Conservation (phyloP, 2,113 vertebrate species). For the Ptilorrhoa leucosticta region DNA sequence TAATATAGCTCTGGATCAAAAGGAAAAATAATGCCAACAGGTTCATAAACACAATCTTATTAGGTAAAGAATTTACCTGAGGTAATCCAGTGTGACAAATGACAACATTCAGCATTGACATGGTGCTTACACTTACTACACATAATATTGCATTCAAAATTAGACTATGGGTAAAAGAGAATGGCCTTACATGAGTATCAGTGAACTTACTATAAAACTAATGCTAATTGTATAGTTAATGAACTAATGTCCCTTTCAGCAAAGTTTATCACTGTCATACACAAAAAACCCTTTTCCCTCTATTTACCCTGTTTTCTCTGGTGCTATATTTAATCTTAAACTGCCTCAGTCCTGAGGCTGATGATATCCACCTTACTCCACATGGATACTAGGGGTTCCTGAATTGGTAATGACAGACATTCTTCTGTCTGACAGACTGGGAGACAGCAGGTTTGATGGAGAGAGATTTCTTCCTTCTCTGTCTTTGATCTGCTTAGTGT, state of each 20-base stretch:
- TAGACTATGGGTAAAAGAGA: background rate
- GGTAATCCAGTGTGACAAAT: background rate
- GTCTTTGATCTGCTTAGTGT: background rate
- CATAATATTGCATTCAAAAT: background rate
- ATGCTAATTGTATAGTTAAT: background rate
- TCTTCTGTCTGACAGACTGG: background rate
- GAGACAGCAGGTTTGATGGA: background rate
- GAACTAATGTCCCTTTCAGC: background rate
- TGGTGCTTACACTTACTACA: background rate
- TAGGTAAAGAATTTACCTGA: background rate
- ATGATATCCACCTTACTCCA: background rate
- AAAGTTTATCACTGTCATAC: background rate
- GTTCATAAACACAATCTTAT: background rate
- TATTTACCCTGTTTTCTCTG: background rate
- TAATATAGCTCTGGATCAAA: background rate
- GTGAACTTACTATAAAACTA: background rate
- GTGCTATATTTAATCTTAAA: background rate
- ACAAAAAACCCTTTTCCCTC: fast-evolving
- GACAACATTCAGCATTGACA: background rate
- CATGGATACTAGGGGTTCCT: fast-evolving
- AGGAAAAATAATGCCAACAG: background rate
- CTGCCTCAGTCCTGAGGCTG: background rate
- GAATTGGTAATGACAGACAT: background rate
- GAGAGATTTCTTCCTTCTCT: background rate
- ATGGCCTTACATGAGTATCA: background rate